phyloP scores from a whole-genome alignment of 1,140 invertebrate species.

The Zaprionus ghesquierei region DNA sequence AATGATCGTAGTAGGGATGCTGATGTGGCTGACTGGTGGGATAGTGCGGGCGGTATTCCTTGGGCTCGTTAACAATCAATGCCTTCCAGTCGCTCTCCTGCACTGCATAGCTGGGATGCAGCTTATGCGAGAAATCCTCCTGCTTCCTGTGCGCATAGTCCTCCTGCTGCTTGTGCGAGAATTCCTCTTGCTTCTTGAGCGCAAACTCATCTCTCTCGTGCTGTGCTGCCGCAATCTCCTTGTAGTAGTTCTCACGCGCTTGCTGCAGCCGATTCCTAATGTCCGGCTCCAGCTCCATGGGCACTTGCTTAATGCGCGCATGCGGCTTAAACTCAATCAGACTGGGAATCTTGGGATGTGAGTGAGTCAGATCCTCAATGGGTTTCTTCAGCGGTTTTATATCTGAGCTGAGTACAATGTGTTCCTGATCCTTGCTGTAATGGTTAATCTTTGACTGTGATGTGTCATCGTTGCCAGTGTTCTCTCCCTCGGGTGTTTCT shows the following conservation, averaged over 20 bases:
- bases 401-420: constrained; percentile 80
- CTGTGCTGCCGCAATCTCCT: constrained; percentile 62
- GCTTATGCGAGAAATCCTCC: constrained; percentile 50
- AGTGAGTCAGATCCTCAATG: constrained; percentile 74
- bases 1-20: constrained; percentile 62
- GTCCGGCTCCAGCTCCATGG: constrained; percentile 76
- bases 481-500: constrained; percentile 63
- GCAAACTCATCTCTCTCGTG: constrained; percentile 35
- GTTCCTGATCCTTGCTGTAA: constrained; percentile 81
- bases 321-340: constrained; percentile 78
- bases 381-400: constrained; percentile 73
- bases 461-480: constrained; percentile 62
- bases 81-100: constrained; percentile 77
- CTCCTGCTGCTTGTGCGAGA: constrained; percentile 17
- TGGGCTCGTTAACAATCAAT: constrained; percentile 64
- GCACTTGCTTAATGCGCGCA: constrained; percentile 76
- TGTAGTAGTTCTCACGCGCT: constrained; percentile 73
- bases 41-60: constrained; percentile 65
- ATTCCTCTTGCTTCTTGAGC: constrained; percentile 18
- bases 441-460: constrained; percentile 82
- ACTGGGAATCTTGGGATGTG: constrained; percentile 76
- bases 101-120: constrained; percentile 48
- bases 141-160: constrained; percentile 28
- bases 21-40: constrained; percentile 49
- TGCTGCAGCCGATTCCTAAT: constrained; percentile 64